phyloP scores from a whole-genome alignment of 2,797 vertebrate species.

The Okamejei kenojei region DNA sequence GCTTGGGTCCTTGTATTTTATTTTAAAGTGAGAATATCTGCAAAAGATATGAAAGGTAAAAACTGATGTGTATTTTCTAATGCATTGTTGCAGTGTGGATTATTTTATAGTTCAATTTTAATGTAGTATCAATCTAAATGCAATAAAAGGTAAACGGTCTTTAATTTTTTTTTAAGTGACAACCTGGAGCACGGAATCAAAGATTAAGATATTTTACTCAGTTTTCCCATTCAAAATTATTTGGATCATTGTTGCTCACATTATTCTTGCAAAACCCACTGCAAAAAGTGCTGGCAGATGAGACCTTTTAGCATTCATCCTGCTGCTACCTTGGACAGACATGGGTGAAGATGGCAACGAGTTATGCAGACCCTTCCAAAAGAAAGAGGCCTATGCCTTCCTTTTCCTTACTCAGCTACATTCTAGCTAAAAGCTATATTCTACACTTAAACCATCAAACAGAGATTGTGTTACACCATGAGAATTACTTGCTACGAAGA shows the following conservation, averaged over 20 bases:
- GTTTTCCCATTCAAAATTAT: background rate
- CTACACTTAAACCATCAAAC: background rate
- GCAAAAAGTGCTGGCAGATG: background rate
- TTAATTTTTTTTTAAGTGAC: background rate
- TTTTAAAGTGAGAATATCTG: background rate
- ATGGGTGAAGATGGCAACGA: background rate
- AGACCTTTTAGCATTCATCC: background rate
- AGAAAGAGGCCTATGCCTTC: background rate
- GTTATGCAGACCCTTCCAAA: too few relatives aligned
- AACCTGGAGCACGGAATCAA: background rate
- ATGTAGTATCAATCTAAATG: background rate
- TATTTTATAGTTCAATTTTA: background rate
- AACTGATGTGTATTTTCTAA: background rate
- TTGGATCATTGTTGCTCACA: background rate
- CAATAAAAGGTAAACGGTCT: background rate
- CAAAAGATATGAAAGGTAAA: background rate
- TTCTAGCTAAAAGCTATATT: background rate
- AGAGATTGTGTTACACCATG: background rate
- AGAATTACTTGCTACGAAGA: background rate
- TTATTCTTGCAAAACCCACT: background rate
- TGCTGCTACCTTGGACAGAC: background rate
- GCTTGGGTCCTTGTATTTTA: too few relatives aligned
- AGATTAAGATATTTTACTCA: background rate
- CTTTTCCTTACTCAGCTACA: background rate
- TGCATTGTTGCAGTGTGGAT: background rate